Evolutionary conservation across 2,888 invertebrate genomes (phyloP).

Genomic region (Aelia acuminata): DNA sequence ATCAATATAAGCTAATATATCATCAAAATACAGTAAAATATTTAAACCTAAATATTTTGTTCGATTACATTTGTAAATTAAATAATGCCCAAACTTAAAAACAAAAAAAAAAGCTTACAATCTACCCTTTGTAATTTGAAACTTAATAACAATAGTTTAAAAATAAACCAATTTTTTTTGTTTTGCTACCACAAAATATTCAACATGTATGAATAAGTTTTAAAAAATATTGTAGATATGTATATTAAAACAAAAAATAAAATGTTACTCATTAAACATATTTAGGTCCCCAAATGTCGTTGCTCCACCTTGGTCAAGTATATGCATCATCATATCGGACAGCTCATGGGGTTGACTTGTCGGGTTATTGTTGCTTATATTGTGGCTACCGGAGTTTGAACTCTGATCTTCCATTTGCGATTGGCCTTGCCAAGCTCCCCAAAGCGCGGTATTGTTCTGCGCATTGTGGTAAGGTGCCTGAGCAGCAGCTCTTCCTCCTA

Average conservation of each 20-base stretch:
- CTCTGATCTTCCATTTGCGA: constrained; percentile 54
- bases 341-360: constrained; percentile 76
- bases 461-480: constrained; percentile 69
- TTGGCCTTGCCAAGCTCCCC: constrained; percentile 62
- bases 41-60: neutral
- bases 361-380: constrained; percentile 69
- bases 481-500: constrained; percentile 78
- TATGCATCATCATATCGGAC: constrained; percentile 91
- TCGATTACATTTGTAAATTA: constrained; percentile 24
- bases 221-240: neutral
- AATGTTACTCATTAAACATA: constrained; percentile 80
- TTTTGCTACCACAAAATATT: neutral
- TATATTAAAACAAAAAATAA: neutral
- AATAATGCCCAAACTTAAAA: neutral
- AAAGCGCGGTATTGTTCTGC: constrained; percentile 61
- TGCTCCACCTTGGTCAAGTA: constrained; percentile 87
- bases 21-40: neutral
- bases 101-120: neutral
- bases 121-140: constrained; percentile 16
- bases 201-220: neutral
- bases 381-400: constrained; percentile 65
- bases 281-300: constrained; percentile 88
- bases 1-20: neutral
- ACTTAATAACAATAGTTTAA: neutral
- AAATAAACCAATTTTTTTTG: constrained; percentile 4